These are phyloP conservation scores for Ectemnius lituratus DNA, from an alignment of 2,888 invertebrate genomes.

Conservation along the genomic window DNA sequence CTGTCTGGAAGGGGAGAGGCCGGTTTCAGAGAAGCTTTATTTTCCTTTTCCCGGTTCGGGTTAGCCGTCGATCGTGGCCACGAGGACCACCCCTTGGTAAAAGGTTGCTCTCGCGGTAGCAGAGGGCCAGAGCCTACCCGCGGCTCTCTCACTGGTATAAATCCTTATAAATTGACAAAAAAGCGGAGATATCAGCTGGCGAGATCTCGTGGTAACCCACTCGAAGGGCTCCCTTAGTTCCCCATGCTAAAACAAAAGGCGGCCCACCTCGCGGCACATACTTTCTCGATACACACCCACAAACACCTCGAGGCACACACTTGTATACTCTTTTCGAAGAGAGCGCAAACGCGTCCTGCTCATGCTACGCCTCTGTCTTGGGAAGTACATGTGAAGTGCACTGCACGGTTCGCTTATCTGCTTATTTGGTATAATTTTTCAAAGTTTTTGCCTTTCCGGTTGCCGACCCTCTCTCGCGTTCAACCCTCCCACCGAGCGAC, in stretches of 20 bases:
- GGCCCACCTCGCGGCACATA: slow-evolving; percentile 55
- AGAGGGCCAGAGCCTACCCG: slow-evolving; percentile 54
- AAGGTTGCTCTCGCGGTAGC: slow-evolving; percentile 32
- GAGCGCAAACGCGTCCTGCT: background rate
- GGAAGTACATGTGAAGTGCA: background rate
- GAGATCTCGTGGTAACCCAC: slow-evolving; percentile 71
- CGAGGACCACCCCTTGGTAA: slow-evolving; percentile 56
- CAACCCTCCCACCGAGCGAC: slow-evolving; percentile 11
- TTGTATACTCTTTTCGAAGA: background rate
- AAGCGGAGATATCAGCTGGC: slow-evolving; percentile 69
- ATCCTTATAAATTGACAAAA: slow-evolving; percentile 77
- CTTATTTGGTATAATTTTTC: background rate
- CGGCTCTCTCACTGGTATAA: slow-evolving; percentile 67
- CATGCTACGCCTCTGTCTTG: too few relatives aligned
- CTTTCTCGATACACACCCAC: slow-evolving; percentile 29
- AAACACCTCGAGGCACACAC: background rate
- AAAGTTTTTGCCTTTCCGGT: too few relatives aligned
- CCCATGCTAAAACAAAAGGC: slow-evolving; percentile 69
- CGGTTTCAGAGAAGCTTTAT: slow-evolving; percentile 39
- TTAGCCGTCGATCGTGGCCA: slow-evolving; percentile 38
- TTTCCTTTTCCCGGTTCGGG: slow-evolving; percentile 46
- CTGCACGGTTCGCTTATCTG: slow-evolving; percentile 7
- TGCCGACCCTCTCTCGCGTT: slow-evolving; percentile 7
- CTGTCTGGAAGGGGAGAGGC: background rate
- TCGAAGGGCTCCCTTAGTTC: slow-evolving; percentile 54